Evolutionary conservation across 2,797 vertebrate genomes (phyloP).

Genomic region (Paedocypris micromegethes): DNA sequence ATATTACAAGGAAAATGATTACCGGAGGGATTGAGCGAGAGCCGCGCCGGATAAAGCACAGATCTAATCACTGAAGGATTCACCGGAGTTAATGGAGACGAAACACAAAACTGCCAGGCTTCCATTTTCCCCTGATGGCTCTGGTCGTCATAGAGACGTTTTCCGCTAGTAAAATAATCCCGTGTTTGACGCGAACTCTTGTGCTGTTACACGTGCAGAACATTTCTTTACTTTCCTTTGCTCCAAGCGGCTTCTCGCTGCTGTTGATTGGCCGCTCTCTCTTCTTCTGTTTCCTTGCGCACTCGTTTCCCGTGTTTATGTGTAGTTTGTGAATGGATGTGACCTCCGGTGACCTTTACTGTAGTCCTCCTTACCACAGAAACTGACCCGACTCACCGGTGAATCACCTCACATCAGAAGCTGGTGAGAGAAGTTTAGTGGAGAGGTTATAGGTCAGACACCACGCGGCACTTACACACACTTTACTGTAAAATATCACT

Average conservation of each 20-base stretch:
- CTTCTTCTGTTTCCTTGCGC: too few species aligned
- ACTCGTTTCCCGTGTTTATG: too few species aligned
- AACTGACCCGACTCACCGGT: constrained; percentile 17
- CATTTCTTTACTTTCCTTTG: too few species aligned
- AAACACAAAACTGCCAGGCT: constrained; percentile 21
- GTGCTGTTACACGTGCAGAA: too few species aligned
- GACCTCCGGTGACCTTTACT: not conserved
- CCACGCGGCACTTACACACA: too few species aligned
- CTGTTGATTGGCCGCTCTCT: too few species aligned
- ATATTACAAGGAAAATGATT: constrained; percentile 17
- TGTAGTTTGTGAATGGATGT: too few species aligned
- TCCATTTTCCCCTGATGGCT: constrained; percentile 36
- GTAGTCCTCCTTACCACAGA: constrained; percentile 5
- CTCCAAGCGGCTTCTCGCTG: too few species aligned
- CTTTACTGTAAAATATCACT: too few species aligned
- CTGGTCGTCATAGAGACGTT: constrained; percentile 34
- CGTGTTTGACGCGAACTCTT: constrained; percentile 26
- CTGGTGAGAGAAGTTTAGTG: constrained; percentile 6
- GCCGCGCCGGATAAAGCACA: constrained; percentile 5
- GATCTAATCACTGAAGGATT: constrained; percentile 12
- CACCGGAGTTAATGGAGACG: constrained; percentile 18
- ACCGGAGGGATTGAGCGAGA: constrained; percentile 28
- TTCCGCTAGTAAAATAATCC: constrained; percentile 29
- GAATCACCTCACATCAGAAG: constrained; percentile 22
- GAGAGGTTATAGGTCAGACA: too few species aligned